phyloP scores from a whole-genome alignment of 2,888 invertebrate species.

The Pristionchus mayeri region DNA sequence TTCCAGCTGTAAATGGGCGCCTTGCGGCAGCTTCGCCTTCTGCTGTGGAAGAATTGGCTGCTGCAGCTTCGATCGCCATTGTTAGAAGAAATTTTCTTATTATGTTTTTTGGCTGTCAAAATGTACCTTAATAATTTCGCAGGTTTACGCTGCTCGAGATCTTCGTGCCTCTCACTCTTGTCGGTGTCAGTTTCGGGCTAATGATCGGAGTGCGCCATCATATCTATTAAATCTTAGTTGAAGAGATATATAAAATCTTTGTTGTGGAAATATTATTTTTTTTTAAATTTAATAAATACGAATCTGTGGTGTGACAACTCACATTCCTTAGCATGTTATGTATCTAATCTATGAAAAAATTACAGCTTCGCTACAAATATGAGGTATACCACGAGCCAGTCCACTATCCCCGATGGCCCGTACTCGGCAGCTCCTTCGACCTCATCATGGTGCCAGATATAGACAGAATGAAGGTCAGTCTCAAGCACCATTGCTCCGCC shows the following conservation, averaged over 20 bases:
- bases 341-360: no score
- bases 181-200: conserved; percentile 66
- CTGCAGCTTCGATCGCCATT: conserved; percentile 63
- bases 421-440: conserved; percentile 64
- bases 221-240: no score
- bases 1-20: no score
- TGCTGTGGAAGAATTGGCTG: conserved; percentile 72
- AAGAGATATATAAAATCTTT: no score
- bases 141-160: conserved; percentile 70
- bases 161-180: conserved; percentile 66
- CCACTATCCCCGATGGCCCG: conserved; percentile 60
- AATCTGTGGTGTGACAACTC: no score
- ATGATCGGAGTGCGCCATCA: conserved; percentile 68
- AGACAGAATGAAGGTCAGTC: conserved; percentile 44
- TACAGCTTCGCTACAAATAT: conserved; percentile 66
- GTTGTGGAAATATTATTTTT: background rate
- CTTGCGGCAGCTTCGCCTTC: conserved; percentile 67
- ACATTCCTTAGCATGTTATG: background rate
- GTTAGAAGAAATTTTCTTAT: background rate
- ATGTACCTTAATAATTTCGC: background rate
- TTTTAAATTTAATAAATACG: background rate
- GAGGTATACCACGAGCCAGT: conserved; percentile 58
- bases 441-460: conserved; percentile 59
- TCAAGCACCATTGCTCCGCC: no score
- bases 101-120: no score